Conservation (phyloP, 1,140 invertebrate genomes). For the Penaeus chinensis region DNA sequence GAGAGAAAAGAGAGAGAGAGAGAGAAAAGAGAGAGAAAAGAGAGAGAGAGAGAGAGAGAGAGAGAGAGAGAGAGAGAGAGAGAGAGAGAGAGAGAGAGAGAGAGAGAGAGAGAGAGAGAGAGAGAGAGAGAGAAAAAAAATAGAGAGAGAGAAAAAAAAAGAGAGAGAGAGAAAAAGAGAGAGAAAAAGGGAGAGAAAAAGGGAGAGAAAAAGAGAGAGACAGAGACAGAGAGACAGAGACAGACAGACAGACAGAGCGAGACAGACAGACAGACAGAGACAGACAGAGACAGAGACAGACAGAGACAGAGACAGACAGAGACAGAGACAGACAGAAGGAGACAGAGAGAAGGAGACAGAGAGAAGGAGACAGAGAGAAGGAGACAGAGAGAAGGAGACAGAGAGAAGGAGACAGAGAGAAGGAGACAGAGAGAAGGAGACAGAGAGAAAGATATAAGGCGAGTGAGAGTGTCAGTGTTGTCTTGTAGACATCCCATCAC, state of each 20-base stretch:
- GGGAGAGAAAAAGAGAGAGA: slow-evolving; percentile 42
- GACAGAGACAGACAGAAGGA: background rate
- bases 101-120: too few relatives aligned
- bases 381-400: background rate
- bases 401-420: slow-evolving; percentile 17
- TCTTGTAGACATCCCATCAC: too few relatives aligned
- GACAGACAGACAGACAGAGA: background rate
- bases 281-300: background rate
- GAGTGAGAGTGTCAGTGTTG: too few relatives aligned
- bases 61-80: background rate
- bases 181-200: background rate
- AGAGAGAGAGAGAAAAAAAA: background rate
- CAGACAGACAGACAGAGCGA: too few relatives aligned
- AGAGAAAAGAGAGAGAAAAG: background rate
- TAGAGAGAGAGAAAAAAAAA: background rate
- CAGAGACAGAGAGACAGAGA: too few relatives aligned
- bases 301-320: background rate
- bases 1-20: background rate
- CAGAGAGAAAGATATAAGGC: background rate
- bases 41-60: background rate
- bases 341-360: background rate
- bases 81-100: background rate
- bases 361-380: background rate
- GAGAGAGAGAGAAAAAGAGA: background rate
- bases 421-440: slow-evolving; percentile 2